Evolutionary conservation across 2,888 invertebrate genomes (phyloP).

Genomic region (Tiliacea citrago): DNA sequence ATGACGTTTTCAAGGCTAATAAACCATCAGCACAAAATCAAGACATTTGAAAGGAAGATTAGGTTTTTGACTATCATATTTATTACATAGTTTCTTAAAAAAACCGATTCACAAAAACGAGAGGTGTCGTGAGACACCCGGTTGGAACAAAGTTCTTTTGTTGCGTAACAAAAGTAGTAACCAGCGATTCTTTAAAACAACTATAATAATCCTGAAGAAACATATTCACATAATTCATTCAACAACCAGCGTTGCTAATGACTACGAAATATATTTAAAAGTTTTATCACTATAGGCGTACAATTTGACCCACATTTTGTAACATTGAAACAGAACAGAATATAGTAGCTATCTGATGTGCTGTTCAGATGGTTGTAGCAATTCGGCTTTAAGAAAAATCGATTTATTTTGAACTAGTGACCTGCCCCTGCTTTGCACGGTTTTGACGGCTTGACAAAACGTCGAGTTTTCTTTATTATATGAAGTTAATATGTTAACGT

Average conservation of each 20-base stretch:
- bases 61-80: not conserved
- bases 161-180: too few relatives aligned
- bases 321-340: slow-evolving; percentile 6
- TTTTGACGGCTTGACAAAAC: not conserved
- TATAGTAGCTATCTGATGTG: not conserved
- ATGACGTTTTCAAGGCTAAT: not conserved
- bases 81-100: too few relatives aligned
- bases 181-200: not conserved
- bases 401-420: not conserved
- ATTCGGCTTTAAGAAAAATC: not conserved
- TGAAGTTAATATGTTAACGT: too few relatives aligned
- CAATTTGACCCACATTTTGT: slow-evolving; percentile 21
- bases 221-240: slow-evolving; percentile 3
- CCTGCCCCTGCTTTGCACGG: not conserved
- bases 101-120: too few relatives aligned
- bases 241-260: not conserved
- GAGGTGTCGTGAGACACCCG: too few relatives aligned
- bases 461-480: not conserved
- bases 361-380: not conserved
- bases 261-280: slow-evolving; percentile 28
- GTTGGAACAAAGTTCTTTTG: too few relatives aligned
- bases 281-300: slow-evolving; percentile 27
- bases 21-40: not conserved
- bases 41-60: not conserved
- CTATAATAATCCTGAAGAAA: too few relatives aligned